A percentile compares a stretch with the other conserved stretches of the same genome.
Conservation (phyloP, 2,888 invertebrate species). For the Fabriciana adippe region DNA sequence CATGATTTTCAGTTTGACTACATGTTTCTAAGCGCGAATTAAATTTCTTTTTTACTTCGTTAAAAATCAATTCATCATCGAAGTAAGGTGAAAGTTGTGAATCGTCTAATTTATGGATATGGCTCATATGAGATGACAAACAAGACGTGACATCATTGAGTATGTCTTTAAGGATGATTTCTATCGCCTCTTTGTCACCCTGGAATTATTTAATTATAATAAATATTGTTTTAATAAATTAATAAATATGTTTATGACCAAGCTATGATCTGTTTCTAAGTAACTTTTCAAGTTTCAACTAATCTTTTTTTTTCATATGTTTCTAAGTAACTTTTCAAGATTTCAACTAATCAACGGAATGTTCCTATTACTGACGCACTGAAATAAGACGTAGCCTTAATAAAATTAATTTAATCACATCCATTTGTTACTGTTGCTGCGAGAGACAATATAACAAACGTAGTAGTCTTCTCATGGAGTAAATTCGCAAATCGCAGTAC, state of each 20-base stretch:
- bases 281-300: background rate
- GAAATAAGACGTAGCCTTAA: too few species aligned
- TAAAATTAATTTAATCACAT: too few species aligned
- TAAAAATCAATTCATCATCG: slow-evolving; percentile 16
- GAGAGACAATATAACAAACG: too few species aligned
- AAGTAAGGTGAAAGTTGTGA: slow-evolving; percentile 3
- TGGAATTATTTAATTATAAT: slow-evolving; percentile 37
- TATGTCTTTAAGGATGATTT: slow-evolving; percentile 46
- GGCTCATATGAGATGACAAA: slow-evolving; percentile 46
- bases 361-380: too few species aligned
- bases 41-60: slow-evolving; percentile 16
- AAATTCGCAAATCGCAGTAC: too few species aligned
- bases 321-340: background rate
- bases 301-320: too few species aligned
- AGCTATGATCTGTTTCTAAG: background rate
- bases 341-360: too few species aligned
- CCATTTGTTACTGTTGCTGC: too few species aligned
- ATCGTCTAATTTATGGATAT: slow-evolving; percentile 35
- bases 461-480: too few species aligned
- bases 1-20: background rate
- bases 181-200: slow-evolving; percentile 48
- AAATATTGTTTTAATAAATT: background rate
- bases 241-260: background rate
- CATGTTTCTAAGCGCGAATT: slow-evolving; percentile 9
- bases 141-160: slow-evolving; percentile 47